These are phyloP conservation scores for Danionella cerebrum DNA, from an alignment of 2,113 vertebrate genomes.

Conservation along the genomic window DNA sequence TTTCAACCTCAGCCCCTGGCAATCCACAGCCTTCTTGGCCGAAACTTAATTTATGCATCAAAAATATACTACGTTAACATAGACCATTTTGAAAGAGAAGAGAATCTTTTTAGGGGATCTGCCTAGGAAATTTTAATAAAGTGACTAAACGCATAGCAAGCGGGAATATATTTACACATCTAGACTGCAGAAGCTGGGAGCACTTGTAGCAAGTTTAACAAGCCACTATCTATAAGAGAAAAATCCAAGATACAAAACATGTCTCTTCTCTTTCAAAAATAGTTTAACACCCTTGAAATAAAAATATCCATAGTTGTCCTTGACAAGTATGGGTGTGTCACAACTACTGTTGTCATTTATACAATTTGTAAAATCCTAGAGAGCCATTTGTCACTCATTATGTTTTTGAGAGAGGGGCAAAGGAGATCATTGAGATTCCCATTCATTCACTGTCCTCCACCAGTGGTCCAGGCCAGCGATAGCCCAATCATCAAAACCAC, in stretches of 20 bases:
- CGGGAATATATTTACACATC: conserved; percentile 64
- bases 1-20: conserved; percentile 47
- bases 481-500: conserved; percentile 31
- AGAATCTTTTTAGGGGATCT: conserved; percentile 58
- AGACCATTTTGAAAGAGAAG: conserved; percentile 69
- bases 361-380: conserved; percentile 72
- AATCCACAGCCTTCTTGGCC: conserved; percentile 63
- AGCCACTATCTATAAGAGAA: conserved; percentile 55
- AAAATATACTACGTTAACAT: conserved; percentile 57
- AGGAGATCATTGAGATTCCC: conserved; percentile 45
- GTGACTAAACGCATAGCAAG: conserved; percentile 86
- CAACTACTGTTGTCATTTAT: conserved; percentile 67
- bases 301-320: conserved; percentile 66
- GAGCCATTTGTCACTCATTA: conserved; percentile 42
- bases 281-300: conserved; percentile 59
- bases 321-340: conserved; percentile 57
- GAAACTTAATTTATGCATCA: conserved; percentile 64
- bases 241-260: conserved; percentile 28
- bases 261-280: conserved; percentile 76
- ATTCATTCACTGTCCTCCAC: conserved; percentile 57
- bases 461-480: conserved; percentile 46
- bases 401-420: conserved; percentile 61
- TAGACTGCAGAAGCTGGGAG: conserved; percentile 60
- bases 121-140: conserved; percentile 73
- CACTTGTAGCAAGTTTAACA: conserved; percentile 55